Evolutionary conservation across 1,140 invertebrate species (phyloP).

Genomic region (Zaprionus nigranus): DNA sequence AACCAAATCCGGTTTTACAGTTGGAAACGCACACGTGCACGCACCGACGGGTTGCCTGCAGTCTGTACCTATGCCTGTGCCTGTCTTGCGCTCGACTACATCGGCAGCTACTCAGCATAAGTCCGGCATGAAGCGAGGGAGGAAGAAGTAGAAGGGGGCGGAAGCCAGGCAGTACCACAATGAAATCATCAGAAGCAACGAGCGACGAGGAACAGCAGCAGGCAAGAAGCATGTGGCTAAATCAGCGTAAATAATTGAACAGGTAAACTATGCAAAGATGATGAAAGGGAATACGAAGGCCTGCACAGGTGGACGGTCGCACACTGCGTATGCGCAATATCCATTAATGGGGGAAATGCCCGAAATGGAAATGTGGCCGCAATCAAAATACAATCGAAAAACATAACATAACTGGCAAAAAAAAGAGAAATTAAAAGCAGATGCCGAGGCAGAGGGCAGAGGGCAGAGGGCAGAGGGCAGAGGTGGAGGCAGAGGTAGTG

Average conservation of each 20-base stretch:
- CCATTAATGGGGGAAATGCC: conserved; percentile 22
- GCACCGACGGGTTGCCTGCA: neutral
- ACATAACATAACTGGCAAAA: neutral
- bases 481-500: neutral
- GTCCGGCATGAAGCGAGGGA: neutral
- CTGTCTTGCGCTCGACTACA: neutral
- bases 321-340: conserved; percentile 42
- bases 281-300: neutral
- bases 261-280: neutral
- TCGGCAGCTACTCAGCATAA: conserved; percentile 1
- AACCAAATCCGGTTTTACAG: conserved; percentile 46
- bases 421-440: conserved; percentile 22
- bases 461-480: neutral
- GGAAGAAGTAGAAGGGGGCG: neutral
- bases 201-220: conserved; percentile 32
- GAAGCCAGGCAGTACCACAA: neutral
- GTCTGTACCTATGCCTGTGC: neutral
- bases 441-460: neutral
- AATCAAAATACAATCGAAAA: conserved; percentile 34
- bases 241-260: conserved; percentile 54
- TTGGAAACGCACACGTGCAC: conserved; percentile 30
- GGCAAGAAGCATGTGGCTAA: conserved; percentile 28
- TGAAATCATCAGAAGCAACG: conserved; percentile 33
- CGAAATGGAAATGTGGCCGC: conserved; percentile 14
- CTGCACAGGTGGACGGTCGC: conserved; percentile 14